phyloP scores from a whole-genome alignment of 2,113 vertebrate species.

The Anguilla japonica region DNA sequence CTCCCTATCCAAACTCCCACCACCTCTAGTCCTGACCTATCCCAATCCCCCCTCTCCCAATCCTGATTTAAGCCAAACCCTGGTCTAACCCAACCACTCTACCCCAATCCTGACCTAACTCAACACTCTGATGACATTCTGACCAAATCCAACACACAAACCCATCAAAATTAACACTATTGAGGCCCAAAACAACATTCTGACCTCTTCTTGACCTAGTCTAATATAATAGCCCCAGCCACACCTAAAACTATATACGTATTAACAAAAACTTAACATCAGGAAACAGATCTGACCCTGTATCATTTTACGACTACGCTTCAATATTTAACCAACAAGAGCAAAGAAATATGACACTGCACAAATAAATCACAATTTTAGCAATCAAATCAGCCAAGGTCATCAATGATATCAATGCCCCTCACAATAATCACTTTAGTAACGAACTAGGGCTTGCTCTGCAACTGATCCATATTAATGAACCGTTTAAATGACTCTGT shows the following conservation, averaged over 20 bases:
- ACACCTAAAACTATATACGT: neutral
- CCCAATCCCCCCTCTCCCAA: neutral
- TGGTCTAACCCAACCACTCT: no score
- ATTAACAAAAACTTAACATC: neutral
- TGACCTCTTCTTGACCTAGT: neutral
- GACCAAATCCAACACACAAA: no score
- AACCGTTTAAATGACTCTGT: slow-evolving; percentile 65
- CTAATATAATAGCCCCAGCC: neutral
- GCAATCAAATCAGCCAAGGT: slow-evolving; percentile 19
- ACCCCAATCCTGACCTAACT: no score
- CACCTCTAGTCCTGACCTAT: neutral
- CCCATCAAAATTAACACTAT: no score
- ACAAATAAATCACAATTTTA: slow-evolving; percentile 7
- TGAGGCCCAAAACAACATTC: neutral
- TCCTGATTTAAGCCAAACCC: neutral
- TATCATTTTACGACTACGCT: slow-evolving; percentile 1
- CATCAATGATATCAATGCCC: slow-evolving; percentile 19
- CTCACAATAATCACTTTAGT: slow-evolving; percentile 15
- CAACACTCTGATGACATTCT: no score
- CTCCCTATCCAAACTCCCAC: no score
- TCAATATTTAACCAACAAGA: neutral
- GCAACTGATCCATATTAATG: slow-evolving; percentile 46
- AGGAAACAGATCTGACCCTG: neutral
- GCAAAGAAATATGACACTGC: slow-evolving; percentile 15
- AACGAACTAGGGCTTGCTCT: neutral